Conservation (phyloP, 2,888 invertebrate genomes). For the Folsomia candida region DNA sequence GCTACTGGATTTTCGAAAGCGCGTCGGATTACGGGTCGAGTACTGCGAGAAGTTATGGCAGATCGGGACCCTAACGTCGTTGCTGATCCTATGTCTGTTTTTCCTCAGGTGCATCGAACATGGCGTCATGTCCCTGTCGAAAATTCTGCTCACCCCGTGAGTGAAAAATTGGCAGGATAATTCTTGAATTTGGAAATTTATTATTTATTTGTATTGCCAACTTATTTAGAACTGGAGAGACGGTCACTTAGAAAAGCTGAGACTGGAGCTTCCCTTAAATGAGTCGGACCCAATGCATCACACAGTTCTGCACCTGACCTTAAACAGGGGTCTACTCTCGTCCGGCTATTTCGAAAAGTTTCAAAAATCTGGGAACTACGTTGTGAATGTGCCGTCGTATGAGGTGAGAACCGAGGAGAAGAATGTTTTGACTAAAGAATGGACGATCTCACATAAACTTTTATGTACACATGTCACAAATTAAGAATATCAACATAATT, state of each 20-base stretch:
- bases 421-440: too few species aligned
- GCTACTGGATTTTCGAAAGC: neutral
- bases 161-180: too few species aligned
- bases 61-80: neutral
- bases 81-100: neutral
- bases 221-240: too few species aligned
- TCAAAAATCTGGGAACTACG: constrained; percentile 60
- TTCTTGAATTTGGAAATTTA: too few species aligned
- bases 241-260: constrained; percentile 29
- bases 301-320: neutral
- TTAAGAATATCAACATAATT: too few species aligned
- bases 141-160: neutral
- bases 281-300: constrained; percentile 50
- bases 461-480: too few species aligned
- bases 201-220: too few species aligned
- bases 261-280: constrained; percentile 55
- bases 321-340: constrained; percentile 64
- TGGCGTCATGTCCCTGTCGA: constrained; percentile 1
- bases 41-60: neutral
- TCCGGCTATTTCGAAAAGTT: constrained; percentile 65
- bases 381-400: constrained; percentile 60
- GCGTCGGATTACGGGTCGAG: neutral
- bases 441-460: too few species aligned
- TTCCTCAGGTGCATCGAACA: neutral
- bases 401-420: too few species aligned